Evolutionary conservation across 2,113 vertebrate genomes (phyloP).

Genomic region (Muscicapa adusta): DNA sequence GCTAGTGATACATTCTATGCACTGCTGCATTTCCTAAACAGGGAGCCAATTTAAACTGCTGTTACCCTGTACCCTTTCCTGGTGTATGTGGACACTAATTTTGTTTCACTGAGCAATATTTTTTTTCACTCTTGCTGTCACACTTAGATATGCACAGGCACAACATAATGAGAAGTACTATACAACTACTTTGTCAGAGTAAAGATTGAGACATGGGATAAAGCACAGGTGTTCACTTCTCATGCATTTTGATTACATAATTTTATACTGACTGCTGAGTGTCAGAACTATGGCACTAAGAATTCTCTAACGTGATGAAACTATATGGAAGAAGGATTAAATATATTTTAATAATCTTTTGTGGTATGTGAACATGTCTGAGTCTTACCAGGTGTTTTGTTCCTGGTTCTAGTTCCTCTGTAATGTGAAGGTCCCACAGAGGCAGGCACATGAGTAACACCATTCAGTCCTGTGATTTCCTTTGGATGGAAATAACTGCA

Average conservation of each 20-base stretch:
- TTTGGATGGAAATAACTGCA: not conserved
- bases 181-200: not conserved
- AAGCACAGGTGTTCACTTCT: not conserved
- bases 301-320: not conserved
- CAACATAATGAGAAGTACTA: not conserved
- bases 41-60: not conserved
- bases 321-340: not conserved
- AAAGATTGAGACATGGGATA: not conserved
- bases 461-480: not conserved
- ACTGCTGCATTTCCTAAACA: not conserved
- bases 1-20: not conserved
- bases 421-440: not conserved
- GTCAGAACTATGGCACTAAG: not conserved
- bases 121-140: not conserved
- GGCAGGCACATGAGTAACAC: not conserved
- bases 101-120: not conserved
- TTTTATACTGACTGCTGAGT: not conserved
- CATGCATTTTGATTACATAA: not conserved
- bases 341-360: not conserved
- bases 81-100: not conserved
- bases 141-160: not conserved
- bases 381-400: not conserved
- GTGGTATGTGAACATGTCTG: not conserved
- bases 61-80: not conserved
- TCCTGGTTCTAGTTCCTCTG: not conserved